Percentiles rank a stretch among this genome's conserved stretches.
These are phyloP conservation scores for Coregonus ussuriensis DNA, from an alignment of 2,797 vertebrate species.

Conservation along the genomic window DNA sequence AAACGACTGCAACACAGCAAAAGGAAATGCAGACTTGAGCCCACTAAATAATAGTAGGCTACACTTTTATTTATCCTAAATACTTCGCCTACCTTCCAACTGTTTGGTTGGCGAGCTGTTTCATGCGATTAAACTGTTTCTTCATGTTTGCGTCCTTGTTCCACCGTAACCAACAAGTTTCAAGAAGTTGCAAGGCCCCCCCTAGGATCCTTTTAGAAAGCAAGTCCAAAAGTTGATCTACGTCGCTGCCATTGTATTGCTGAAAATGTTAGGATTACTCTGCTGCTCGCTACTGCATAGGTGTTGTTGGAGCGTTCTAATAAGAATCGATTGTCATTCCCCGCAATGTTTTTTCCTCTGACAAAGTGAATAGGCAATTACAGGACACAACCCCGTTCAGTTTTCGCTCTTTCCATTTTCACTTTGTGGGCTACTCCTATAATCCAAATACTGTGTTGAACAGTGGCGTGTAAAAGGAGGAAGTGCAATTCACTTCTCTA, in stretches of 20 bases:
- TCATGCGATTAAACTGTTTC: constrained; percentile 97
- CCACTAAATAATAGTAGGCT: too few species aligned
- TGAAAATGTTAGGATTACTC: constrained; percentile 33
- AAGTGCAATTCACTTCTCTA: constrained; percentile 78
- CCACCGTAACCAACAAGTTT: constrained; percentile 30
- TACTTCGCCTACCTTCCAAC: constrained; percentile 85
- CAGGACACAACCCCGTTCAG: background rate
- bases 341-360: background rate
- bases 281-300: background rate
- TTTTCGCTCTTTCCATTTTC: constrained; percentile 41
- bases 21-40: background rate
- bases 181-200: constrained; percentile 51
- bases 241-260: constrained; percentile 69
- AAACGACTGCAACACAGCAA: background rate
- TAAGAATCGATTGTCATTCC: constrained; percentile 27
- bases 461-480: constrained; percentile 69
- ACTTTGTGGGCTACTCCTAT: constrained; percentile 10
- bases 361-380: constrained; percentile 4
- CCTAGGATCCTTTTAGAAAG: constrained; percentile 45
- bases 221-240: constrained; percentile 55
- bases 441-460: constrained; percentile 18
- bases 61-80: background rate
- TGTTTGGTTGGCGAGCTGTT: constrained; percentile 95
- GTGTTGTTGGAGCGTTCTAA: background rate
- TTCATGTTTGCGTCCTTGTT: constrained; percentile 77